Evolutionary conservation across 2,797 vertebrate genomes (phyloP), one percentile per base, ranked within the genome.

Genomic region (Lacerta bilineata): DNA sequence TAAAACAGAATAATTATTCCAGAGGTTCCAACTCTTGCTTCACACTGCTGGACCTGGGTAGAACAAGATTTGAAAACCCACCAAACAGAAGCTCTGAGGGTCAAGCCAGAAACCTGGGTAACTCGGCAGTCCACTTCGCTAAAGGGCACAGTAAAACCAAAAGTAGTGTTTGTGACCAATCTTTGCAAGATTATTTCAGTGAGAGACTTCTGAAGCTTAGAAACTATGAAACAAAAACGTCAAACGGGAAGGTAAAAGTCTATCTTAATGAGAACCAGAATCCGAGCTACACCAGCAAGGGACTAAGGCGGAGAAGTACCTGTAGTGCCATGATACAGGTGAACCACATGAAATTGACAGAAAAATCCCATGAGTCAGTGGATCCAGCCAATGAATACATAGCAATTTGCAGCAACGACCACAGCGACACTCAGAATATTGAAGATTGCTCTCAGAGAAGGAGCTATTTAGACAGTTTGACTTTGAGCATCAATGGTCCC

Each of bases 371-470:
- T 59, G 41, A 84, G 77, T 0, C 88, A 1, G 80, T 41, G 17
- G 3, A 2, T 1, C 69, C 23, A 11, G 81, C 1, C 3, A n/a
- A 10, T 66, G 3, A 3, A 0, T 1, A 0, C 0, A 41, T 0
- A 0, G 11, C 0, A 0, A 2, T 87, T 41, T 0, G 0, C 0
- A 1, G 2, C 0, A 0, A 11, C 0, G 0, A 18, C 0, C 84
- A 25, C 0, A 46, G 66, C 39, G 43, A 76, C 29, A 43, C 69
- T 2, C 91, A 18, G 1, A 64, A 59, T 0, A 7, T 68, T 80
- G 66, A 90, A 0, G 36, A 69, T 9, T 59, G 92, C 80, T 72
- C 1, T 85, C 75, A 61, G 1, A 75, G 50, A 55, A 55, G 6
- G 0, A 94, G 90, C 86, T 87, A 86, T 68, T 33, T 93, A 90